Percentiles rank a stretch among this genome's conserved stretches.
phyloP scores from a whole-genome alignment of 1,140 invertebrate species.

The Heliconius melpomene region DNA sequence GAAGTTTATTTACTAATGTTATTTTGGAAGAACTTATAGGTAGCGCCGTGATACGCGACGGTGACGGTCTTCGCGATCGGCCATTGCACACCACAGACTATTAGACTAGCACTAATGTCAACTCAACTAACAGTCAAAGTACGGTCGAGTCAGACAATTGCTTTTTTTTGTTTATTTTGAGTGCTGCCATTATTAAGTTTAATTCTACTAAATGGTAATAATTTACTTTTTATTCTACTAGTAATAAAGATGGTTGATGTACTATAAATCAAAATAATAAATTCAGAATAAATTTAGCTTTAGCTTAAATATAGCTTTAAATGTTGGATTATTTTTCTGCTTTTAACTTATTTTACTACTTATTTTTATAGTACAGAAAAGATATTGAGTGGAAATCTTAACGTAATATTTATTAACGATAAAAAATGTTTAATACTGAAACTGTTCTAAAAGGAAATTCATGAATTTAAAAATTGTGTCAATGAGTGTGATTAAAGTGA shows the following conservation, averaged over 20 bases:
- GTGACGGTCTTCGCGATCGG: constrained; percentile 49
- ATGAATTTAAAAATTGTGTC: no score
- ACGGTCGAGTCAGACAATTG: constrained; percentile 33
- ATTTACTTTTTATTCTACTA: not conserved
- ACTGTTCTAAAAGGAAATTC: no score
- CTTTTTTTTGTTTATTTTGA: constrained; percentile 15
- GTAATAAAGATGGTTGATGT: no score
- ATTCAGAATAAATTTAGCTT: not conserved
- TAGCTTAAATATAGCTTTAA: no score
- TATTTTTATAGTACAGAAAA: no score
- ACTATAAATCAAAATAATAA: not conserved
- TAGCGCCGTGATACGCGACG: constrained; percentile 44
- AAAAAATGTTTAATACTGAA: no score
- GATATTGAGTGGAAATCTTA: no score
- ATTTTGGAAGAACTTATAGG: constrained; percentile 49
- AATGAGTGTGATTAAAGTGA: no score
- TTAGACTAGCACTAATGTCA: constrained; percentile 30
- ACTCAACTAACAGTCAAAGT: constrained; percentile 27
- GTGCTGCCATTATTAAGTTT: constrained; percentile 22
- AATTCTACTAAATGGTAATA: constrained; percentile 17
- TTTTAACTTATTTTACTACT: no score
- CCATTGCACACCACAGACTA: constrained; percentile 57
- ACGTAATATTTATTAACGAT: no score
- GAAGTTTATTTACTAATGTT: constrained; percentile 38
- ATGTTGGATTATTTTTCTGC: no score